A percentile compares a stretch with the other conserved stretches of the same genome.
These are phyloP conservation scores for Gallirallus australis DNA, from an alignment of 2,797 vertebrate species.

Conservation along the genomic window DNA sequence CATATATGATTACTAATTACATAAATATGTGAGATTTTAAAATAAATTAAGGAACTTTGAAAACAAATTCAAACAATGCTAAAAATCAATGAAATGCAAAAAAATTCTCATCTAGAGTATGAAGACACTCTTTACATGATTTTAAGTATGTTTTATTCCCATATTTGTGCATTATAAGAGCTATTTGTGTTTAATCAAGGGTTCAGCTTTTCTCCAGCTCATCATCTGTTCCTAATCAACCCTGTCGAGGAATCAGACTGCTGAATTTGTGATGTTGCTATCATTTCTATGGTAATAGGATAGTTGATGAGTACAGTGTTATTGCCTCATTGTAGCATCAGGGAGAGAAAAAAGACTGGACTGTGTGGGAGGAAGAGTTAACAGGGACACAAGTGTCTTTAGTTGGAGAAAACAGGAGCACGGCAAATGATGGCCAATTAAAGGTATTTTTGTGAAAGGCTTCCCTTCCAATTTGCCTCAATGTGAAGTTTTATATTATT, in stretches of 20 bases:
- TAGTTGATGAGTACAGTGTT: conserved; percentile 27
- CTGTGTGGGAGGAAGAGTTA: conserved; percentile 23
- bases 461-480: neutral
- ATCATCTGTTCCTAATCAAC: conserved; percentile 61
- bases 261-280: conserved; percentile 43
- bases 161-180: conserved; percentile 28
- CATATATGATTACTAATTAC: neutral
- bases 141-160: neutral
- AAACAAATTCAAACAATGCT: neutral
- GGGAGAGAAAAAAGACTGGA: neutral
- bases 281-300: conserved; percentile 64
- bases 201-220: conserved; percentile 39
- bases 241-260: conserved; percentile 38
- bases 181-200: conserved; percentile 61
- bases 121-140: neutral
- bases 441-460: neutral
- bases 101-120: neutral
- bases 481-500: neutral
- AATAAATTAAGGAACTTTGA: neutral
- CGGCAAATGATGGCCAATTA: conserved; percentile 19
- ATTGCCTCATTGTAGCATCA: neutral
- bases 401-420: neutral
- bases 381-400: neutral
- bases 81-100: neutral
- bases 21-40: neutral